These are phyloP conservation scores for Caenorhabditis imperialis DNA, from an alignment of 2,888 invertebrate genomes.

Conservation along the genomic window DNA sequence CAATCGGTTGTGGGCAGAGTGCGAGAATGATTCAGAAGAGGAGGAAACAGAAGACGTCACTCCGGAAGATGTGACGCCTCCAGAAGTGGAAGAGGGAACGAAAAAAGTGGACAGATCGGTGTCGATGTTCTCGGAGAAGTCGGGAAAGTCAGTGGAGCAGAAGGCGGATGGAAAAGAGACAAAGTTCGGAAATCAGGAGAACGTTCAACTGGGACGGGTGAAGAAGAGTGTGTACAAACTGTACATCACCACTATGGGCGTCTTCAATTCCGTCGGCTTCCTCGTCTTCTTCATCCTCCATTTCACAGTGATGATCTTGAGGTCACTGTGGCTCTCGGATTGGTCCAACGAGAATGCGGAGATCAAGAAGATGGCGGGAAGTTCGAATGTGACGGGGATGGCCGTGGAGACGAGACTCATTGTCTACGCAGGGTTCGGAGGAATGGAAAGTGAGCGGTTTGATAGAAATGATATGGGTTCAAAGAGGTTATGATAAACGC, in stretches of 20 bases:
- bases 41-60: constrained; percentile 8
- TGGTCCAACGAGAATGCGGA: constrained; percentile 59
- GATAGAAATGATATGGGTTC: not conserved
- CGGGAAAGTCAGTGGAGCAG: not conserved
- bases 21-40: constrained; percentile 26
- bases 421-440: constrained; percentile 52
- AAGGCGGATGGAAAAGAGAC: constrained; percentile 2
- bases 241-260: constrained; percentile 89
- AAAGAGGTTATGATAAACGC: too few relatives aligned
- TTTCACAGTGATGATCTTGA: constrained; percentile 40
- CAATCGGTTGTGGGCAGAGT: constrained; percentile 31
- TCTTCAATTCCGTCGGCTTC: constrained; percentile 82
- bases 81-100: not conserved
- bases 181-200: constrained; percentile 82
- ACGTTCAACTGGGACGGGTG: constrained; percentile 88
- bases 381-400: constrained; percentile 8
- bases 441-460: constrained; percentile 43
- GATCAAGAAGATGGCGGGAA: constrained; percentile 17
- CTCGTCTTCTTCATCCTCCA: constrained; percentile 84
- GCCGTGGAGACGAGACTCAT: constrained; percentile 31
- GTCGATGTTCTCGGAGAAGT: constrained; percentile 32
- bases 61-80: constrained; percentile 17
- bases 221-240: constrained; percentile 90
- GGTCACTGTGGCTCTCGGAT: constrained; percentile 58
- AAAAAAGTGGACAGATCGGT: constrained; percentile 27